Evolutionary conservation across 2,888 invertebrate genomes (phyloP), one percentile per base, ranked within the genome.

Genomic region (Micropterix aruncella): DNA sequence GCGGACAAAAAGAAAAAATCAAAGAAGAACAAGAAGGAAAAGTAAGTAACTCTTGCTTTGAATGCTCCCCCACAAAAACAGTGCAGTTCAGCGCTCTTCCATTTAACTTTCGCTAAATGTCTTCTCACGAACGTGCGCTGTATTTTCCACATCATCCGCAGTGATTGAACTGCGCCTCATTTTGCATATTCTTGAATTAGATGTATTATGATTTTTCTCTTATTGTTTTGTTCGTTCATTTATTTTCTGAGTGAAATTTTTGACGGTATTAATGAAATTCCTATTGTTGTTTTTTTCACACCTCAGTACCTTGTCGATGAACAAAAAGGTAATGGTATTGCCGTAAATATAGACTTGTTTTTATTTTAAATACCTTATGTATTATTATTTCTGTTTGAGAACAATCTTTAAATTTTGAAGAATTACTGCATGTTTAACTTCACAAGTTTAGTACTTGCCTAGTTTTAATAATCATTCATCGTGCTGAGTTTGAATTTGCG

Each of bases 1-100:
- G 80, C 78, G 57, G 69, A 79, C 50, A 85, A 84, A 67, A 85
- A 83, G 74, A 86, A 84, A 67, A 85, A 83, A 60, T 77, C 81
- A 0, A 85, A 84, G 62, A 82, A 79, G 63, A 77, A 77, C 58
- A 82, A 82, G 62, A 81, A 78, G 63, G 80, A 81, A 53, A 81
- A 79, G 83, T 82, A 69, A 70, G 75, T 74, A 55, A n/a, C n/a
- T n/a, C n/a, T n/a, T n/a, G n/a, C n/a, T n/a, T n/a, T n/a, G n/a
- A n/a, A n/a, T n/a, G n/a, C n/a, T n/a, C n/a, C n/a, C n/a, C n/a
- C n/a, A n/a, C n/a, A n/a, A n/a, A n/a, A n/a, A n/a, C n/a, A n/a
- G n/a, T n/a, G n/a, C n/a, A n/a, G n/a, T n/a, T n/a, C n/a, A n/a
- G n/a, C 48, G 17, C 16, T 17, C 40, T 42, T 40, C 42, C 38